Percentiles rank a stretch among this genome's conserved stretches.
These are phyloP conservation scores for Oophaga sylvatica DNA, from an alignment of 2,797 vertebrate species.

Conservation along the genomic window DNA sequence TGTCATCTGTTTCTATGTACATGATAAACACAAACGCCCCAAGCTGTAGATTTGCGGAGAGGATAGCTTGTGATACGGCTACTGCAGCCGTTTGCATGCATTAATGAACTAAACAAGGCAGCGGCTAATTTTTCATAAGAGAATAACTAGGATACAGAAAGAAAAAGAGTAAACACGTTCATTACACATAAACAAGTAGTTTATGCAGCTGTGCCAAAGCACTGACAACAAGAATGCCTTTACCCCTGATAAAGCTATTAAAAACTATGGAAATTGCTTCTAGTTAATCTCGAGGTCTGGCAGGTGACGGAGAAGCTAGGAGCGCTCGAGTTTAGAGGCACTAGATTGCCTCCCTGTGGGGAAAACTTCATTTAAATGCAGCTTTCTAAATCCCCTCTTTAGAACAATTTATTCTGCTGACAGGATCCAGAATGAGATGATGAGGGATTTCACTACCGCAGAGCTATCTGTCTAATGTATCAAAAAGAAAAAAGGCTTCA, in stretches of 20 bases:
- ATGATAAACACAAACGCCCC: not conserved
- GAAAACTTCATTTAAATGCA: conserved; percentile 45
- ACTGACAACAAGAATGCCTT: conserved; percentile 1
- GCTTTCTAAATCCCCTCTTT: conserved; percentile 27
- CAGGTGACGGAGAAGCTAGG: conserved; percentile 24
- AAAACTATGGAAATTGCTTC: conserved; percentile 40
- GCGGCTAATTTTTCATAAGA: not conserved
- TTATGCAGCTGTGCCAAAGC: conserved; percentile 15
- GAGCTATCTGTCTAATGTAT: conserved; percentile 21
- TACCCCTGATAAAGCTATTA: conserved; percentile 35
- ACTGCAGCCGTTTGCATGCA: not conserved
- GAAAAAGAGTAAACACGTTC: conserved; percentile 10
- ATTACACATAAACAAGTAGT: conserved; percentile 1
- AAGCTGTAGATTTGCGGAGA: not conserved
- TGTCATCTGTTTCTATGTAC: not conserved
- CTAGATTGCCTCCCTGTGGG: conserved; percentile 51
- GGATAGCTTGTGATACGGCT: not conserved
- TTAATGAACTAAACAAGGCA: not conserved
- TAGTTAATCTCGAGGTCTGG: conserved; percentile 39
- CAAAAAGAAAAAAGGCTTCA: conserved; percentile 13
- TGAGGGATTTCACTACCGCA: not conserved
- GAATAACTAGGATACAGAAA: not conserved
- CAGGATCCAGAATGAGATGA: conserved; percentile 26
- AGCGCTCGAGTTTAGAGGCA: conserved; percentile 24
- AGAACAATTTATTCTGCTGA: conserved; percentile 44